phyloP scores from a whole-genome alignment of 2,888 invertebrate genomes.

The Mesorhabditis sp. region DNA sequence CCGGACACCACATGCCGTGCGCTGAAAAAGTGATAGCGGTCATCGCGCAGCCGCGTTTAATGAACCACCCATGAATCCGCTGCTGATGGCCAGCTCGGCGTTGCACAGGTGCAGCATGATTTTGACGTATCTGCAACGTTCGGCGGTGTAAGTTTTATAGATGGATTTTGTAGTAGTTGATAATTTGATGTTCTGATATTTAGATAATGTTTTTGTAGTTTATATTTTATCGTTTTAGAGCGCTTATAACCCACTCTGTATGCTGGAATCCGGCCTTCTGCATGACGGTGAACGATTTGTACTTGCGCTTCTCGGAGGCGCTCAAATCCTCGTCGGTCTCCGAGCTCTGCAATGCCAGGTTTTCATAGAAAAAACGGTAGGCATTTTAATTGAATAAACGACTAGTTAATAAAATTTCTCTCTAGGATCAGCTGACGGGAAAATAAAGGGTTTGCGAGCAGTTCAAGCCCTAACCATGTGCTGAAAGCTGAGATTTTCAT shows the following conservation, averaged over 20 bases:
- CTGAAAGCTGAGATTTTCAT: too few species aligned
- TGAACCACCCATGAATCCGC: constrained; percentile 37
- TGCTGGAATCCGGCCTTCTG: constrained; percentile 53
- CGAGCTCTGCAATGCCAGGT: constrained; percentile 23
- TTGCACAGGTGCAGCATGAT: constrained; percentile 53
- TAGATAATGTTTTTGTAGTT: background rate
- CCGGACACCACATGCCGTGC: constrained; percentile 33
- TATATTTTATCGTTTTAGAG: background rate
- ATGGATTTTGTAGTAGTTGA: too few species aligned
- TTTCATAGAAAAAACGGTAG: too few species aligned
- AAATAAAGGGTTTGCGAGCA: too few species aligned
- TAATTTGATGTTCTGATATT: too few species aligned
- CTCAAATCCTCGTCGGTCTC: constrained; percentile 41
- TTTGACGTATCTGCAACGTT: constrained; percentile 38
- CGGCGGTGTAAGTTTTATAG: background rate
- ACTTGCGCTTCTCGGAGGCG: constrained; percentile 35
- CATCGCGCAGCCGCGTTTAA: background rate
- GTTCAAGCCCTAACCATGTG: too few species aligned
- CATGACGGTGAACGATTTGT: constrained; percentile 54
- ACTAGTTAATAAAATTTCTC: too few species aligned
- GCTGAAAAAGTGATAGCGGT: background rate
- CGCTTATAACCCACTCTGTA: constrained; percentile 40
- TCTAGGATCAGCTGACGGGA: too few species aligned
- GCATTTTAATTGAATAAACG: too few species aligned
- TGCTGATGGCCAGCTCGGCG: constrained; percentile 47